Percentiles rank a stretch among this genome's conserved stretches.
phyloP scores from a whole-genome alignment of 2,888 invertebrate species.

The Aporophyla lueneburgensis region DNA sequence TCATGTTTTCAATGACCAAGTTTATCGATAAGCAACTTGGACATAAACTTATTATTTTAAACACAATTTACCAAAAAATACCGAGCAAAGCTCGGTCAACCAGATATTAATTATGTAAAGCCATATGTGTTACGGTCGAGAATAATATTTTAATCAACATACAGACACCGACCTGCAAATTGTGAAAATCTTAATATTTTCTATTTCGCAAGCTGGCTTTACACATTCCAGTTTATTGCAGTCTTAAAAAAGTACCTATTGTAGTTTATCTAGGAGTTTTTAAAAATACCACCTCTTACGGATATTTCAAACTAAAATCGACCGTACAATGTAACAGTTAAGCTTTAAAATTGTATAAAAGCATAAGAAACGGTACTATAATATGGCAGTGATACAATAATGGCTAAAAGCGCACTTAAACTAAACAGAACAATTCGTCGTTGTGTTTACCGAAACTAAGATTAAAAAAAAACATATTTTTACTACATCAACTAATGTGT shows the following conservation, averaged over 20 bases:
- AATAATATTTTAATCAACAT: no score
- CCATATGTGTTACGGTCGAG: no score
- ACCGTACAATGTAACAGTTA: conserved; percentile 59
- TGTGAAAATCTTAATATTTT: no score
- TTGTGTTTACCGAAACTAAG: conserved; percentile 52
- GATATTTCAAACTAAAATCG: conserved; percentile 44
- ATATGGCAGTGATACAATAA: conserved; percentile 72
- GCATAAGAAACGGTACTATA: conserved; percentile 61
- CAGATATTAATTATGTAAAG: no score
- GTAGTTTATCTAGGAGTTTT: conserved; percentile 16
- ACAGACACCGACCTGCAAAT: no score
- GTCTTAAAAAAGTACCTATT: conserved; percentile 36
- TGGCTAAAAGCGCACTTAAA: conserved; percentile 69
- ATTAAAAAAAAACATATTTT: not conserved
- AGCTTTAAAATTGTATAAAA: conserved; percentile 62
- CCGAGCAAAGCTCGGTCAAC: no score
- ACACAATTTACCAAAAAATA: no score
- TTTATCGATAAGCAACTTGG: no score
- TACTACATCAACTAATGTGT: conserved; percentile 7
- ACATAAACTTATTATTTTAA: no score
- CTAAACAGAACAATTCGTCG: conserved; percentile 57
- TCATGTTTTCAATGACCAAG: no score
- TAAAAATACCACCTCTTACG: conserved; percentile 39
- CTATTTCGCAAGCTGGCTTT: no score
- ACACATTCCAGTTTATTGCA: conserved; percentile 5